Percentiles rank a stretch among this genome's conserved stretches.
These are phyloP conservation scores for Apamea sordens DNA, from an alignment of 2,888 invertebrate species.

Conservation along the genomic window DNA sequence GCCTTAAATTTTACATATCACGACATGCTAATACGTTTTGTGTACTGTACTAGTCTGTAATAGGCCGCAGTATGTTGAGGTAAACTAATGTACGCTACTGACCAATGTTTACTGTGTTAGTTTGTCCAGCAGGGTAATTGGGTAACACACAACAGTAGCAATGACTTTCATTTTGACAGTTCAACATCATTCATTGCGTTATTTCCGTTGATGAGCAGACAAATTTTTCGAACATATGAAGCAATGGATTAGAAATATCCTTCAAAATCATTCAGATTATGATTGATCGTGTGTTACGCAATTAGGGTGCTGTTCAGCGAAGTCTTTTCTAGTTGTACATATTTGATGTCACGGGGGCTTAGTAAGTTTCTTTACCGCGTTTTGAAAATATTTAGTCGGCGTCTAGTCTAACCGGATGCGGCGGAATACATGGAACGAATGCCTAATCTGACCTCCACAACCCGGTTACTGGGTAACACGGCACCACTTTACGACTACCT, in stretches of 20 bases:
- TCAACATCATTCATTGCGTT: not conserved
- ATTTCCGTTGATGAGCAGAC: not conserved
- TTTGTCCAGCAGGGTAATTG: not conserved
- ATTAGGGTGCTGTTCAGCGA: not conserved
- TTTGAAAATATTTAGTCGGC: not conserved
- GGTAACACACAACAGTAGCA: not conserved
- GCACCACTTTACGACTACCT: not conserved
- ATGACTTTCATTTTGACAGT: not conserved
- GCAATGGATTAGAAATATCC: not conserved
- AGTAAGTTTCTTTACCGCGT: not conserved
- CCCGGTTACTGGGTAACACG: not conserved
- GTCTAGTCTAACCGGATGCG: not conserved
- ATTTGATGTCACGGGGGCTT: too few species aligned
- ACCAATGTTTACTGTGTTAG: not conserved
- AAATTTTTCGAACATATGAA: not conserved
- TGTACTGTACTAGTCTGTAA: slow-evolving; percentile 16
- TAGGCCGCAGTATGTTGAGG: slow-evolving; percentile 17
- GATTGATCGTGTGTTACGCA: not conserved
- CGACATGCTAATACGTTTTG: slow-evolving; percentile 67
- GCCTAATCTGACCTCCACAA: not conserved
- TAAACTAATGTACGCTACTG: not conserved
- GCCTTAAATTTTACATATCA: slow-evolving; percentile 68
- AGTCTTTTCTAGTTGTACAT: not conserved
- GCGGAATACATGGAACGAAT: not conserved
- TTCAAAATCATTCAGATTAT: not conserved